Conservation (phyloP, 2,797 vertebrate species). For the Centroberyx gerrardi region DNA sequence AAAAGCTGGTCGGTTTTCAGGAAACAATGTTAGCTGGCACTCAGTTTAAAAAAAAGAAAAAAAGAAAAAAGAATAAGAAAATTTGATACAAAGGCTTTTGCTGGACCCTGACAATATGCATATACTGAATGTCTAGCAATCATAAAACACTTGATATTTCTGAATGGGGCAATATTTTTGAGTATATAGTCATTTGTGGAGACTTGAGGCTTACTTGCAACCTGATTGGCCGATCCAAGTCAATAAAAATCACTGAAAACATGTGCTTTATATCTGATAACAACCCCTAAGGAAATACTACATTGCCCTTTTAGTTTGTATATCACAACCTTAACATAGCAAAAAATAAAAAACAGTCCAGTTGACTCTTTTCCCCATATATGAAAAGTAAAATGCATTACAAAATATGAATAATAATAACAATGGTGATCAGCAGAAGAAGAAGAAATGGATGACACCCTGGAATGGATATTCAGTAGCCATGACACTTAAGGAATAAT, state of each 20-base stretch:
- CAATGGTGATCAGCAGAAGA: background rate
- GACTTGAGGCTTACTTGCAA: no score
- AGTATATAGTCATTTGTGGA: background rate
- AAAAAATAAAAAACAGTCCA: no score
- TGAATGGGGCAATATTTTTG: background rate
- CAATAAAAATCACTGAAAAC: constrained; percentile 45
- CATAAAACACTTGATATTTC: constrained; percentile 26
- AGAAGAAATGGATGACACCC: background rate
- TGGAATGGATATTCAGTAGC: background rate
- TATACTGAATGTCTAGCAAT: constrained; percentile 30
- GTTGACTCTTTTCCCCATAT: no score
- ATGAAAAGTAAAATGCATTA: background rate
- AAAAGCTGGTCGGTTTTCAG: constrained; percentile 27
- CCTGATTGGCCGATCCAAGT: no score
- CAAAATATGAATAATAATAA: background rate
- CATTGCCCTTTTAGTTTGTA: no score
- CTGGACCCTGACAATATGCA: constrained; percentile 52
- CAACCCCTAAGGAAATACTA: background rate
- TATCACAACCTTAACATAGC: no score
- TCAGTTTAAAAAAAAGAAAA: background rate
- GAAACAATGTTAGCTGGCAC: constrained; percentile 3
- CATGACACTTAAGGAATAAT: background rate
- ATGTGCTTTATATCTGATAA: constrained; percentile 14
- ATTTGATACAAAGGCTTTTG: constrained; percentile 41
- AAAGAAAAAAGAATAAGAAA: background rate